Conservation (phyloP, 2,888 invertebrate species). For the Polydrusus cervinus region DNA sequence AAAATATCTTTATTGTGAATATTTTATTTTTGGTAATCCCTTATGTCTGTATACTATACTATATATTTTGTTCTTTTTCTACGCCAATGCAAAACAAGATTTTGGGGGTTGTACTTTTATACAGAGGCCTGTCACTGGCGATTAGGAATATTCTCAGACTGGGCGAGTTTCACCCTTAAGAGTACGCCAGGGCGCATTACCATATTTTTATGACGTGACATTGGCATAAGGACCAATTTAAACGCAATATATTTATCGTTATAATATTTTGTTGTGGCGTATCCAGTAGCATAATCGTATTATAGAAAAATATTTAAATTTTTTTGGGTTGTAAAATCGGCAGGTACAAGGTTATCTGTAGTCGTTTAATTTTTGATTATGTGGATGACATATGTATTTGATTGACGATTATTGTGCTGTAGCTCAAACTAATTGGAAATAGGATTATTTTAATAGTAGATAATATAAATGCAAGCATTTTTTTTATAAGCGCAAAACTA, state of each 20-base stretch:
- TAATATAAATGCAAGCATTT: no score
- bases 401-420: neutral
- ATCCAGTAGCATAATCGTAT: constrained; percentile 37
- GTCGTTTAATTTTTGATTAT: neutral
- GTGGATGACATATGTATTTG: neutral
- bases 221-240: constrained; percentile 49
- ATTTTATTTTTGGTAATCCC: no score
- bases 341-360: neutral
- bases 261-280: constrained; percentile 46
- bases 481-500: no score
- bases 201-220: constrained; percentile 49
- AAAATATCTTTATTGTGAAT: no score
- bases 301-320: constrained; percentile 31
- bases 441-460: no score
- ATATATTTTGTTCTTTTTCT: no score
- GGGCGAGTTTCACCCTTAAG: constrained; percentile 37
- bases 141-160: constrained; percentile 46
- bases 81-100: constrained; percentile 30
- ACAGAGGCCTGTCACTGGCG: constrained; percentile 34
- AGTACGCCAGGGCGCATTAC: constrained; percentile 33
- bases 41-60: no score
- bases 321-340: neutral
- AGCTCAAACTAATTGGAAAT: no score
- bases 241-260: constrained; percentile 52
- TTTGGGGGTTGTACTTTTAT: constrained; percentile 32